These are phyloP conservation scores for Fukomys damarensis DNA, from an alignment of 2,113 vertebrate species.

Conservation along the genomic window DNA sequence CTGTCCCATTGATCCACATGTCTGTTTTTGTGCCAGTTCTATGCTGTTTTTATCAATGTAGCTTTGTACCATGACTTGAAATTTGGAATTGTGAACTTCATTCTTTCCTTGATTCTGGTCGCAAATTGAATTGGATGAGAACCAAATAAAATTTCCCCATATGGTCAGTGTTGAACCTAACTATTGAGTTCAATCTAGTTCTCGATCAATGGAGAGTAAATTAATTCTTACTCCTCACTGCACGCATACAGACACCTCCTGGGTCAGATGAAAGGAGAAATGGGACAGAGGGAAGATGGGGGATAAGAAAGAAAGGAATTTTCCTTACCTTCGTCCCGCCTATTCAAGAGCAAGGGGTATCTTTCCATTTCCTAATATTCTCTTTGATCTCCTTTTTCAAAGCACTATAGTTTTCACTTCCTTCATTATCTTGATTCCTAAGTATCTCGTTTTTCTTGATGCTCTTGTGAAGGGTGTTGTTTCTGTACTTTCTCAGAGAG, in stretches of 20 bases:
- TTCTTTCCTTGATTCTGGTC: background rate
- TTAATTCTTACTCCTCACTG: background rate
- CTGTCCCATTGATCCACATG: background rate
- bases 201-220: background rate
- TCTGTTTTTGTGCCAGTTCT: background rate
- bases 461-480: background rate
- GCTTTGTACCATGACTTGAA: background rate
- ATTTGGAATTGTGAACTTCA: background rate
- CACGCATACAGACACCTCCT: background rate
- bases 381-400: background rate
- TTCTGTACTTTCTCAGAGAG: background rate
- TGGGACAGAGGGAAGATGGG: background rate
- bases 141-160: background rate
- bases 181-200: background rate
- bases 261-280: background rate
- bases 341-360: background rate
- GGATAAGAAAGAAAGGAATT: background rate
- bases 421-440: background rate
- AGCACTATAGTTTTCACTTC: background rate
- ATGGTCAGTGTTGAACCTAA: background rate
- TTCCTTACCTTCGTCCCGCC: background rate
- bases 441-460: background rate
- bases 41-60: background rate
- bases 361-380: background rate
- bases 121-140: background rate